phyloP scores from a whole-genome alignment of 2,888 invertebrate species.

The Ephialtes manifestator region DNA sequence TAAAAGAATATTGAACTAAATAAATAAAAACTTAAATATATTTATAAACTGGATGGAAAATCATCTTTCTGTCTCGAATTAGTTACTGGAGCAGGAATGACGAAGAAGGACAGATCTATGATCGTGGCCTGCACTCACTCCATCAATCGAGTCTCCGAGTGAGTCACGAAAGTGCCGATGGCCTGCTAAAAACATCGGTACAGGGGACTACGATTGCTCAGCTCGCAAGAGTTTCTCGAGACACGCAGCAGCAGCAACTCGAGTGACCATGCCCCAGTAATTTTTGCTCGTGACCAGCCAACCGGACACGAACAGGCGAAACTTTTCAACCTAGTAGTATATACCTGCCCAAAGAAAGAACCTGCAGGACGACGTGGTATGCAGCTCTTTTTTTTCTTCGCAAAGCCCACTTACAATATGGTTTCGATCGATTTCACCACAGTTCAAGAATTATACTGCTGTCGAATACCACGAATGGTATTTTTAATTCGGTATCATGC shows the following conservation, averaged over 20 bases:
- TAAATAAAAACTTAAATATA: too few species aligned
- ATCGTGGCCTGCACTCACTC: conserved; percentile 56
- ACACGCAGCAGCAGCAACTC: conserved; percentile 61
- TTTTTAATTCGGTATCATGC: conserved; percentile 12
- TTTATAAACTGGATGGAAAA: too few species aligned
- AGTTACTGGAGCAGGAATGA: too few species aligned
- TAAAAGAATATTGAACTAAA: too few species aligned
- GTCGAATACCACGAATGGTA: conserved; percentile 56
- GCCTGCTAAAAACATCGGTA: conserved; percentile 45
- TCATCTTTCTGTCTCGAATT: too few species aligned
- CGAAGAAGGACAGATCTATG: not conserved
- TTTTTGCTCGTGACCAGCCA: conserved; percentile 68
- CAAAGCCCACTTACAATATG: conserved; percentile 36
- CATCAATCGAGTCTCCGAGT: conserved; percentile 45
- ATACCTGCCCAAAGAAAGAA: conserved; percentile 9
- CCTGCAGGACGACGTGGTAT: conserved; percentile 31
- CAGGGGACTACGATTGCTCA: not conserved
- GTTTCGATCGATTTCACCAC: conserved; percentile 57
- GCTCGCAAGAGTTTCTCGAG: conserved; percentile 57
- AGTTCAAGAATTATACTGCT: conserved; percentile 26
- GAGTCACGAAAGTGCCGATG: conserved; percentile 67
- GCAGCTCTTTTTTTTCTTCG: conserved; percentile 41
- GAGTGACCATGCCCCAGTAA: conserved; percentile 72
- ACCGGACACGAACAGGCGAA: conserved; percentile 64
- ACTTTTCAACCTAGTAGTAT: conserved; percentile 51